These are phyloP conservation scores for Ganaspis brasiliensis DNA, from an alignment of 2,888 invertebrate genomes.

Conservation along the genomic window DNA sequence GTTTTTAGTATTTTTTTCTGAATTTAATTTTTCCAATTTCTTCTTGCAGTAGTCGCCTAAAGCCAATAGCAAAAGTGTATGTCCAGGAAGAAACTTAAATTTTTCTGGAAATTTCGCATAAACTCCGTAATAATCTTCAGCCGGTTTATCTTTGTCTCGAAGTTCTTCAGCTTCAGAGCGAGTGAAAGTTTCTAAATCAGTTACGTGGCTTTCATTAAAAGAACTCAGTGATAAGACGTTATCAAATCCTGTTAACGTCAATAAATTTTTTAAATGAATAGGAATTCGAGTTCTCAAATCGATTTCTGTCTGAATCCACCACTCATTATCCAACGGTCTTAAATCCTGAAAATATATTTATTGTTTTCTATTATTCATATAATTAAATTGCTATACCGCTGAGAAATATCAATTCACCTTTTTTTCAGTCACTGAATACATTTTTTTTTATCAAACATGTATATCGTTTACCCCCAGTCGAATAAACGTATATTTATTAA, in stretches of 20 bases:
- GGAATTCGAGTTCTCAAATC: neutral
- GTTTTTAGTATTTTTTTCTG: neutral
- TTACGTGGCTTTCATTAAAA: neutral
- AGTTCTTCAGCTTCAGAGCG: constrained; percentile 5
- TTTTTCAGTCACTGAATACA: no score
- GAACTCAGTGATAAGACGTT: constrained; percentile 24
- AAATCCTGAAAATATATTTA: constrained; percentile 11
- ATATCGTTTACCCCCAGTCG: no score
- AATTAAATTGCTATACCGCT: no score
- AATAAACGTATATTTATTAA: no score
- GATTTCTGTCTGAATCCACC: constrained; percentile 4
- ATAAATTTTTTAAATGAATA: constrained; percentile 11
- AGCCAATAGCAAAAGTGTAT: constrained; percentile 10
- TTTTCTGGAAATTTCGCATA: constrained; percentile 11
- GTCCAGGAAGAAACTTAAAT: constrained; percentile 13
- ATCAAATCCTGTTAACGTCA: constrained; percentile 9
- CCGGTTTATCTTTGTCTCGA: neutral
- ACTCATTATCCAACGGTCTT: neutral
- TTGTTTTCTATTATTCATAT: no score
- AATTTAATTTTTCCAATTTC: neutral
- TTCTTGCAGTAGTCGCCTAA: constrained; percentile 18
- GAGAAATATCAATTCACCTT: no score
- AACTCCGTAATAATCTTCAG: neutral
- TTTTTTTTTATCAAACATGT: no score
- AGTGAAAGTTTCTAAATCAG: neutral